phyloP scores from a whole-genome alignment of 2,113 vertebrate species.

The Dunckerocampus dactyliophorus region DNA sequence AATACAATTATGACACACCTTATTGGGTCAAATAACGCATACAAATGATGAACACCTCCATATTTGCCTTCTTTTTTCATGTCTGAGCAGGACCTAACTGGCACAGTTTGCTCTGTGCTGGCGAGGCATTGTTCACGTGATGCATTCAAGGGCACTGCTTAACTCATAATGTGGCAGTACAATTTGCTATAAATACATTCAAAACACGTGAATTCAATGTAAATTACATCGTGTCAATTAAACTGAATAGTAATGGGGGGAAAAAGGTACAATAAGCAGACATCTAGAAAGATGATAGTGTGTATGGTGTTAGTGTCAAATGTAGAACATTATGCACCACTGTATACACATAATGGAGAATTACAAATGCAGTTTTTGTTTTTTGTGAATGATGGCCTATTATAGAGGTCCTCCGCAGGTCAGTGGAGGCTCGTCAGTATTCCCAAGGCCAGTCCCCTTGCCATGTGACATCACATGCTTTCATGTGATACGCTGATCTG shows the following conservation, averaged over 20 bases:
- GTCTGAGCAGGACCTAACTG: no score
- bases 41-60: no score
- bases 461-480: constrained; percentile 81
- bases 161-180: no score
- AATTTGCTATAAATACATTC: no score
- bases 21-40: no score
- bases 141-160: no score
- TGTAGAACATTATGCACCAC: background rate
- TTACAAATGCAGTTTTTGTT: constrained; percentile 26
- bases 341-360: constrained; percentile 5
- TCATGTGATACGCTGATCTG: constrained; percentile 77
- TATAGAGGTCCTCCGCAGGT: constrained; percentile 33
- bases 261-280: background rate
- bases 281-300: background rate
- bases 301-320: background rate
- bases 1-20: no score
- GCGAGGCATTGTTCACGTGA: no score
- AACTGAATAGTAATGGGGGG: background rate
- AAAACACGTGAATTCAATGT: no score
- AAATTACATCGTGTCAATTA: background rate
- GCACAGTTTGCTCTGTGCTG: no score
- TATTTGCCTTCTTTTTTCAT: no score
- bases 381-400: constrained; percentile 15
- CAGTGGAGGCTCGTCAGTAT: constrained; percentile 37
- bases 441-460: constrained; percentile 46